Base-by-base conservation (phyloP, 2,888 invertebrate genomes). In the Noctua janthina region DNA sequence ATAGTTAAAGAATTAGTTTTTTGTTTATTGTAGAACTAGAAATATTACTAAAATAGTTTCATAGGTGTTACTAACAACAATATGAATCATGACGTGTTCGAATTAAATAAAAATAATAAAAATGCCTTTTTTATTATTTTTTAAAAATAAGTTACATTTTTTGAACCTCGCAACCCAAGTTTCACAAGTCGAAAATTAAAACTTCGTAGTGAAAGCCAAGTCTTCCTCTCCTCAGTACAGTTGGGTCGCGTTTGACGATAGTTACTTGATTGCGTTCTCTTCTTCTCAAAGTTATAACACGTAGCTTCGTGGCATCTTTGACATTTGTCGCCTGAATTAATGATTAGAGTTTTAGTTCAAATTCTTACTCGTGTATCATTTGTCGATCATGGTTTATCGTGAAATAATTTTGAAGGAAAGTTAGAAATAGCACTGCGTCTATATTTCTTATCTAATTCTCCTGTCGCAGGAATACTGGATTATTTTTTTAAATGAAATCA, bases 271-370 rank as follows among this genome's bases (percentile, higher is more conserved):
- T 86, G 84, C 78, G 78, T 68, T 68, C 84, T 43, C 87, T 78
- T 83, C 84, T 84, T 86, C 83, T 71, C 64, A n/a, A 84, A 84
- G 72, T 84, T 84, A 46, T 69, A 75, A 75, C 78, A 75, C 86
- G 77, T 86, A 71, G 70, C 39, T 59, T 64, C 46, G 74, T 62
- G 69, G 59, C 71, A 51, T 75, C 87, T 86, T 72, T 84, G 72
- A 78, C 87, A 84, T 87, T 78, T 84, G 87, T 72, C 78, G 59
- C n/a, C 46, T 84, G 84, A 84, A 84, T 84, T 83, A 86, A 83
- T 84, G 59, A 83, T 86, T 86, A 43, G 59, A 86, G 39, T 75
- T 82, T 78, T n/a, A 59, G 62, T 82, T 74, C 17, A 71, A 72
- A 54, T 49, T 82, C 51, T 15, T 17, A 54, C 35, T 72, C 29